Evolutionary conservation across 2,797 vertebrate genomes (phyloP).

Genomic region (Diplodus puntazzo): DNA sequence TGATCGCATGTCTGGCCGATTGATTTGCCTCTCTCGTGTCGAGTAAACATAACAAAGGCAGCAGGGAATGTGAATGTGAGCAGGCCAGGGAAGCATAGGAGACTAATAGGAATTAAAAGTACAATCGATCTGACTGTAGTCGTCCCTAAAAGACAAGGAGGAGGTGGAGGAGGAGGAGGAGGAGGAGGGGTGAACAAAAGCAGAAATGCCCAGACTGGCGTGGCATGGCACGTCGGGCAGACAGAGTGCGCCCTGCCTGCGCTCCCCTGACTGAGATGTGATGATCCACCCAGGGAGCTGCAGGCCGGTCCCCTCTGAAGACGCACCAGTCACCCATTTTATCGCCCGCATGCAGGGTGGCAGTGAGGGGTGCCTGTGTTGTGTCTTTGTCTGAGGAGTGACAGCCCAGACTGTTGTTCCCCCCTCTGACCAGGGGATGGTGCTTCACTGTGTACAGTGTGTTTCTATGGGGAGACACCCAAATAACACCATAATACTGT

Average conservation of each 20-base stretch:
- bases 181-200: constrained; percentile 72
- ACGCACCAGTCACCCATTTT: constrained; percentile 26
- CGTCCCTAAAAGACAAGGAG: constrained; percentile 51
- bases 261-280: constrained; percentile 24
- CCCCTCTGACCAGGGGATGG: constrained; percentile 71
- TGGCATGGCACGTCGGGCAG: constrained; percentile 68
- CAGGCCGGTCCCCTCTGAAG: constrained; percentile 15
- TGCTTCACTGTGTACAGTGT: constrained; percentile 56
- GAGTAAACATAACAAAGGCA: constrained; percentile 1
- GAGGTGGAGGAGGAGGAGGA: constrained; percentile 63
- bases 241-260: constrained; percentile 22
- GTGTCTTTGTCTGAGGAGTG: constrained; percentile 74
- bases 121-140: constrained; percentile 58
- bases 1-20: constrained; percentile 42
- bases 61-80: neutral
- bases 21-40: constrained; percentile 23
- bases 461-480: constrained; percentile 71
- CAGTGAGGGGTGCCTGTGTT: constrained; percentile 34
- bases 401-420: constrained; percentile 79
- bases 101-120: constrained; percentile 20
- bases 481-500: constrained; percentile 51
- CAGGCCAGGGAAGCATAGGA: neutral
- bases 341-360: constrained; percentile 14
- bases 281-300: constrained; percentile 8
- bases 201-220: constrained; percentile 76